Evolutionary conservation across 2,888 invertebrate species (phyloP).

Genomic region (Petrophora chlorosata): DNA sequence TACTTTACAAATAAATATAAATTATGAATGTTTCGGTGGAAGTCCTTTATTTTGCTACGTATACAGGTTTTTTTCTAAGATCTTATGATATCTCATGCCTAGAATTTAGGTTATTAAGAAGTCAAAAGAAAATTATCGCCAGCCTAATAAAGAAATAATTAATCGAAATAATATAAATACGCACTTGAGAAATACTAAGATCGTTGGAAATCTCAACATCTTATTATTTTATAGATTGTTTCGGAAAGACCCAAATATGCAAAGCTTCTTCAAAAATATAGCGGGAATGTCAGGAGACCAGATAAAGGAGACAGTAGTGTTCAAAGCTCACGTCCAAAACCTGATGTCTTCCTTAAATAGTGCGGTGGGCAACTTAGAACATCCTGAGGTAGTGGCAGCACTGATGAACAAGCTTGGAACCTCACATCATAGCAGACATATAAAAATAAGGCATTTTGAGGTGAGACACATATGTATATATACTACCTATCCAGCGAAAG

Average conservation of each 20-base stretch:
- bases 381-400: constrained; percentile 58
- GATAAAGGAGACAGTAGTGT: constrained; percentile 46
- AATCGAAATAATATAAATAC: too few species aligned
- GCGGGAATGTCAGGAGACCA: constrained; percentile 48
- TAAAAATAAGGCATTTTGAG: constrained; percentile 54
- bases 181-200: too few species aligned
- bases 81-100: too few species aligned
- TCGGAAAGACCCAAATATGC: constrained; percentile 51
- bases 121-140: too few species aligned
- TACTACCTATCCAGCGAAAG: too few species aligned
- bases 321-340: constrained; percentile 63
- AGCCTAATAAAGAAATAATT: too few species aligned
- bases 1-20: too few species aligned
- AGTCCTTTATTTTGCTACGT: too few species aligned
- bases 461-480: constrained; percentile 42
- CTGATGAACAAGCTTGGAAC: constrained; percentile 65
- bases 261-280: constrained; percentile 58
- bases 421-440: constrained; percentile 49
- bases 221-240: constrained; percentile 47
- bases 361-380: constrained; percentile 51
- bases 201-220: too few species aligned
- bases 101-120: too few species aligned
- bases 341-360: constrained; percentile 59
- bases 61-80: too few species aligned
- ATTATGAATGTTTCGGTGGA: too few species aligned